Percentiles rank a stretch among this genome's conserved stretches.
Conservation (phyloP, 1,140 invertebrate species). For the Mizuhopecten yessoensis region DNA sequence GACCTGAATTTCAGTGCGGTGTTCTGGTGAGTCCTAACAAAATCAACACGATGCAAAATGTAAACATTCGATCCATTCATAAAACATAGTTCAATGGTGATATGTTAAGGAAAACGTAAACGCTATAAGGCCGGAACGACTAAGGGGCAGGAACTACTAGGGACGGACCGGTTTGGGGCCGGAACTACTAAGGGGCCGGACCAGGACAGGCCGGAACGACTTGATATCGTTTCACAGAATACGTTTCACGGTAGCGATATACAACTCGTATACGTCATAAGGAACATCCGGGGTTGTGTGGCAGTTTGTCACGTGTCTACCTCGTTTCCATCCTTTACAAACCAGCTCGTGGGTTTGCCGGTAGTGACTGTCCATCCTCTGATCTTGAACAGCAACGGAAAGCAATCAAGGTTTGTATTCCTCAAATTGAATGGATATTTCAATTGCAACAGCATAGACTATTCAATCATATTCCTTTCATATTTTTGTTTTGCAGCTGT, state of each 20-base stretch:
- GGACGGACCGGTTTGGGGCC: too few species aligned
- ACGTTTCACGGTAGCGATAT: neutral
- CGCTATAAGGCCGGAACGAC: too few species aligned
- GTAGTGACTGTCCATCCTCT: slow-evolving; percentile 9
- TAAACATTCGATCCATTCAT: too few species aligned
- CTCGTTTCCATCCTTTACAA: slow-evolving; percentile 32
- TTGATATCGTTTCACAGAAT: too few species aligned
- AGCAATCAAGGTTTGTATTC: neutral
- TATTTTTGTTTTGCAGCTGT: neutral
- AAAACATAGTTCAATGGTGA: too few species aligned
- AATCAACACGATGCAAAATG: too few species aligned
- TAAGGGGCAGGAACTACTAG: too few species aligned
- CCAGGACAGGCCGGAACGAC: too few species aligned
- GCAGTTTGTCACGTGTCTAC: slow-evolving; percentile 26
- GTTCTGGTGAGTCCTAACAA: too few species aligned
- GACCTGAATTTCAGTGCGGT: too few species aligned
- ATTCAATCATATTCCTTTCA: neutral
- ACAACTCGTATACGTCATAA: neutral
- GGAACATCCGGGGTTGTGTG: slow-evolving; percentile 13
- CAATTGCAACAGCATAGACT: neutral
- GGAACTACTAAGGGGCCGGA: too few species aligned
- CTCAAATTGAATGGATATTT: neutral
- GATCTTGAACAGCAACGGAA: slow-evolving; percentile 1
- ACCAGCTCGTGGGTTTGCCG: slow-evolving; percentile 30
- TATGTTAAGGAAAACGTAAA: too few species aligned